Base-by-base conservation (phyloP, 2,797 vertebrate species). In the Anas georgica region DNA sequence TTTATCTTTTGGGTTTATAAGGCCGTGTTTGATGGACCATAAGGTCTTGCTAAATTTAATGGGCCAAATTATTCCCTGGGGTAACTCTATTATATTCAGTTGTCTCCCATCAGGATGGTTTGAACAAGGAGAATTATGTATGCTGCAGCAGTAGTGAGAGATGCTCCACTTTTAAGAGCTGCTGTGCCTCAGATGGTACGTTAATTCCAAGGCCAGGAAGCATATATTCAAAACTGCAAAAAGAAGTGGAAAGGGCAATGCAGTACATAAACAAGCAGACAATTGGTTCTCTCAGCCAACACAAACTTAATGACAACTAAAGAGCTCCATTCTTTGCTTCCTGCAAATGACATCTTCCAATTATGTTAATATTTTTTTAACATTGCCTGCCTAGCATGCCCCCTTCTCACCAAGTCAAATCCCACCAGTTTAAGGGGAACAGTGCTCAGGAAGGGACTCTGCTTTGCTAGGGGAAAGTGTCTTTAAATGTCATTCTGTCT, bases 1-100 rank as follows among this genome's bases (percentile, higher is more conserved):
- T 97, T 96, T 94, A 91, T 85, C 39, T 88, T 94, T 93, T 77
- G 33, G 37, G 52, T 94, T 95, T 95, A 93, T 78, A 91, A 79
- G 52, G 12, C 60, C 4, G 1, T 83, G 56, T 87, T 83, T 92
- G 76, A 94, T 91, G 72, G 29, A 84, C 75, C 55, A 67, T 84
- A 86, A 78, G 46, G 39, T 79, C 85, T 86, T 84, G 20, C 75
- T 82, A 81, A 54, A 76, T 64, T 89, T 93, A 88, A 91, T 87
- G 82, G 41, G 63, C 48, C 60, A 93, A 68, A 91, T 86, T 95
- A 33, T 66, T 94, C 60, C 54, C 56, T 75, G 25, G 23, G 21
- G 59, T 77, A 93, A 55, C 28, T 88, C 72, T n/a, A 12, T 52
- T 60, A 81, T 69, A 8, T 86, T 88, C 17, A 1, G 48, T 81